A percentile compares a stretch with the other conserved stretches of the same genome.
These are phyloP conservation scores for Mormyrus hasselquistii DNA, from an alignment of 2,797 vertebrate species.

Conservation along the genomic window DNA sequence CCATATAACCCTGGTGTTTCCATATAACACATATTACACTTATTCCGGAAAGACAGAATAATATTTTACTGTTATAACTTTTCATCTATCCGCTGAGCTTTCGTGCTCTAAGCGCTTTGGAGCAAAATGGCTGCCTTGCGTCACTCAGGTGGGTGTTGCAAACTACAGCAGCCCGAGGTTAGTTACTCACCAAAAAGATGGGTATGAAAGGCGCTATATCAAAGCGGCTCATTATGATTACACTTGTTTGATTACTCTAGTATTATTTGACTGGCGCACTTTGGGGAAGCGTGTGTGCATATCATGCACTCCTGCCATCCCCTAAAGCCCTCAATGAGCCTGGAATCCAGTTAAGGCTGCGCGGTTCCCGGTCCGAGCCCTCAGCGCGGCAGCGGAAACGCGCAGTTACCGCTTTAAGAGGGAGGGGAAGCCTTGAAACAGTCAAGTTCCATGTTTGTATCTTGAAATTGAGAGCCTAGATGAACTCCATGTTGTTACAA, in stretches of 20 bases:
- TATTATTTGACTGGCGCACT: background rate
- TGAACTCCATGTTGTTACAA: conserved; percentile 95
- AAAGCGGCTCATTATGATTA: background rate
- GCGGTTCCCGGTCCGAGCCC: background rate
- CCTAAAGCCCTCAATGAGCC: background rate
- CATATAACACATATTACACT: background rate
- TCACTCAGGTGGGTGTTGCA: background rate
- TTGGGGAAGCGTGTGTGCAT: background rate
- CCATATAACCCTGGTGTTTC: background rate
- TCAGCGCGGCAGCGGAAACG: background rate
- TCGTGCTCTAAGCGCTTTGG: background rate
- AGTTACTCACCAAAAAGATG: background rate
- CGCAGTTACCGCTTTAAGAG: conserved; percentile 77
- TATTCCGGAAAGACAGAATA: background rate
- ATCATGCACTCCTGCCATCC: background rate
- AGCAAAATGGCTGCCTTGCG: background rate
- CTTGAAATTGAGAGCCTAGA: conserved; percentile 77
- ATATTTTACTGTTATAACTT: background rate
- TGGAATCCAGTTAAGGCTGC: background rate
- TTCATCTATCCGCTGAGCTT: background rate
- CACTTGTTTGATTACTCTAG: background rate
- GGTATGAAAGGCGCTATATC: background rate
- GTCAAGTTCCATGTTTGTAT: conserved; percentile 89
- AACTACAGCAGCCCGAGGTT: background rate
- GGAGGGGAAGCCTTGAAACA: conserved; percentile 90